Conservation (phyloP, 2,113 vertebrate species). For the Paratilapia polleni region DNA sequence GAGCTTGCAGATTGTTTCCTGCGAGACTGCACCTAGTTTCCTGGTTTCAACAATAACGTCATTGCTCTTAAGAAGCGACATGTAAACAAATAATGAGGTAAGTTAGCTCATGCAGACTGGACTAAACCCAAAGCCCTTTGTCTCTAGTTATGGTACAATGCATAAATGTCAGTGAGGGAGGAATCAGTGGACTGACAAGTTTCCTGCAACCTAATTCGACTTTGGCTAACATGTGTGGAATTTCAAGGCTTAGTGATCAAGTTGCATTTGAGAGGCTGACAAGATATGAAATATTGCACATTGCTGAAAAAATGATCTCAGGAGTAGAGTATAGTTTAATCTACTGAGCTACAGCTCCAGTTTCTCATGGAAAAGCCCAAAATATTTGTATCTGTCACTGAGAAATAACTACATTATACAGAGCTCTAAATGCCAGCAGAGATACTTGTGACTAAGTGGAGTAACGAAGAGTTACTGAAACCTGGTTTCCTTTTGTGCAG, state of each 20-base stretch:
- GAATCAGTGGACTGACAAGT: constrained; percentile 34
- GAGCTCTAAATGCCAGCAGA: background rate
- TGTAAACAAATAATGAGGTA: constrained; percentile 22
- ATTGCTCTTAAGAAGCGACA: constrained; percentile 9
- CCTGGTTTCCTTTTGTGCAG: constrained; percentile 4
- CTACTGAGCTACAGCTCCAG: background rate
- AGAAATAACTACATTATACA: background rate
- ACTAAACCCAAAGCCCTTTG: constrained; percentile 20
- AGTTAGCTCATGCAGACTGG: background rate
- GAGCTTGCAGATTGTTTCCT: background rate
- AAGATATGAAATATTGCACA: constrained; percentile 40
- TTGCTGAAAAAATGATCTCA: constrained; percentile 7
- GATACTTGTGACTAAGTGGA: background rate
- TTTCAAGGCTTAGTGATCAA: constrained; percentile 57
- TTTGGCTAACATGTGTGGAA: constrained; percentile 54
- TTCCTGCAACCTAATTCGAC: constrained; percentile 44
- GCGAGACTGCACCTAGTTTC: background rate
- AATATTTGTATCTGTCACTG: background rate
- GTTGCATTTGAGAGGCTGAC: constrained; percentile 13
- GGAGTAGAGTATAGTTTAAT: background rate
- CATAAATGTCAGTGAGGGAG: constrained; percentile 33
- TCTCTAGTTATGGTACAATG: constrained; percentile 51
- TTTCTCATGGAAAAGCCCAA: background rate
- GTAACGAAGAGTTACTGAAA: background rate
- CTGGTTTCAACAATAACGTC: constrained; percentile 12